Percentiles rank a stretch among this genome's conserved stretches.
Evolutionary conservation across 2,797 vertebrate species (phyloP).

Genomic region (Aulostomus chinensis): DNA sequence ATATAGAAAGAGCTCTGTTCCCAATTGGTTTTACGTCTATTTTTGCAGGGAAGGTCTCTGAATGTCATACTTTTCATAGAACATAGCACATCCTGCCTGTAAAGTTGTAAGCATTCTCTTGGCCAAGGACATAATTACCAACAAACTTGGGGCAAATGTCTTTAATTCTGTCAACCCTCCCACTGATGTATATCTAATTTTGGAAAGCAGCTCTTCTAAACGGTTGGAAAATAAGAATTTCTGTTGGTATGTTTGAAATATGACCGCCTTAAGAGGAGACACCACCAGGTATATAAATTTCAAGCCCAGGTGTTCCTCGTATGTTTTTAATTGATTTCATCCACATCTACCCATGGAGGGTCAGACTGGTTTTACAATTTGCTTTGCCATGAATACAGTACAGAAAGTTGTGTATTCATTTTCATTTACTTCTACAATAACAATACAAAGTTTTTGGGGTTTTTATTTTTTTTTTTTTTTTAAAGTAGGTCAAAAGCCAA

Average conservation of each 20-base stretch:
- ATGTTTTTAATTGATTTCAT: constrained; percentile 40
- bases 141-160: constrained; percentile 17
- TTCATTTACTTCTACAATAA: constrained; percentile 47
- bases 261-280: constrained; percentile 58
- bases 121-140: constrained; percentile 48
- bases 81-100: constrained; percentile 34
- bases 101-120: constrained; percentile 33
- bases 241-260: constrained; percentile 37
- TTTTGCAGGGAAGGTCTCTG: constrained; percentile 11
- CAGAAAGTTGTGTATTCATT: constrained; percentile 37
- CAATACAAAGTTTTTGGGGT: constrained; percentile 55
- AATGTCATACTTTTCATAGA: constrained; percentile 33
- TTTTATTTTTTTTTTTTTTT: constrained; percentile 52
- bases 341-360: constrained; percentile 21
- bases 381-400: constrained; percentile 36
- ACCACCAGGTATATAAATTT: constrained; percentile 27
- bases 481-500: constrained; percentile 68
- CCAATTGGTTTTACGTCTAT: constrained; percentile 56
- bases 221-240: constrained; percentile 14
- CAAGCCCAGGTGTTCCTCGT: constrained; percentile 28
- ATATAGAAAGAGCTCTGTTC: constrained; percentile 58
- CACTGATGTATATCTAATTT: constrained; percentile 36
- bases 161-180: constrained; percentile 31
- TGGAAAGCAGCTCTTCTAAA: constrained; percentile 55
- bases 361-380: constrained; percentile 18